Evolutionary conservation across 1,140 invertebrate genomes (phyloP).

Genomic region (Hetaerina americana): DNA sequence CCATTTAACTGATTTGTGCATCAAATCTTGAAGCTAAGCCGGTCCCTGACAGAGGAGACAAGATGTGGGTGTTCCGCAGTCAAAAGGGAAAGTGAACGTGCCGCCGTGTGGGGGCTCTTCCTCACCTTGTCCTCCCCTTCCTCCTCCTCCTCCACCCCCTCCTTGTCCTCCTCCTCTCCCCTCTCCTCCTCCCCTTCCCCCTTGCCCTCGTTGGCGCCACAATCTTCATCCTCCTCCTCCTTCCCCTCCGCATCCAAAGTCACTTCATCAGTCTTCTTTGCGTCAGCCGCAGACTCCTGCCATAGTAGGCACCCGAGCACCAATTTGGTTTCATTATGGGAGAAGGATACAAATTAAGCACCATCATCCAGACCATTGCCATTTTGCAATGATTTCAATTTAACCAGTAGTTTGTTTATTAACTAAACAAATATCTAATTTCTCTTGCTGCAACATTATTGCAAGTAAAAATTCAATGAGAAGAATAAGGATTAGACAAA

Average conservation of each 20-base stretch:
- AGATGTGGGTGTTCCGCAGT: background rate
- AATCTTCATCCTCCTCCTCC: conserved; percentile 25
- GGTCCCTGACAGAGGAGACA: background rate
- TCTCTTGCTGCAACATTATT: background rate
- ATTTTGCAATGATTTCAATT: background rate
- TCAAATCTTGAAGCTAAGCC: background rate
- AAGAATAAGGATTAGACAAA: too few relatives aligned
- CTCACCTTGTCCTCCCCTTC: background rate
- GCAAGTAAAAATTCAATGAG: background rate
- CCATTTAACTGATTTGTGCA: background rate
- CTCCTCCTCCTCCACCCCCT: background rate
- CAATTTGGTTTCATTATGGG: background rate
- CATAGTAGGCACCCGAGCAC: background rate
- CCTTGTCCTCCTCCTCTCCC: conserved; percentile 25
- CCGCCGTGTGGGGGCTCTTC: background rate
- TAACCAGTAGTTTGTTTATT: background rate
- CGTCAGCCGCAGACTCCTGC: conserved; percentile 26
- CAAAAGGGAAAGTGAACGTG: background rate
- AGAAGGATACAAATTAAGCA: background rate
- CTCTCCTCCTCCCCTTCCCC: conserved; percentile 29
- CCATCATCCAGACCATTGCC: conserved; percentile 7
- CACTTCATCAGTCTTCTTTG: conserved; percentile 46
- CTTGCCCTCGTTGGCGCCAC: conserved; percentile 22
- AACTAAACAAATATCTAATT: background rate
- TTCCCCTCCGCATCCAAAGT: conserved; percentile 34